These are phyloP conservation scores for Rhynchophorus ferrugineus DNA, from an alignment of 1,140 invertebrate genomes.

Conservation along the genomic window DNA sequence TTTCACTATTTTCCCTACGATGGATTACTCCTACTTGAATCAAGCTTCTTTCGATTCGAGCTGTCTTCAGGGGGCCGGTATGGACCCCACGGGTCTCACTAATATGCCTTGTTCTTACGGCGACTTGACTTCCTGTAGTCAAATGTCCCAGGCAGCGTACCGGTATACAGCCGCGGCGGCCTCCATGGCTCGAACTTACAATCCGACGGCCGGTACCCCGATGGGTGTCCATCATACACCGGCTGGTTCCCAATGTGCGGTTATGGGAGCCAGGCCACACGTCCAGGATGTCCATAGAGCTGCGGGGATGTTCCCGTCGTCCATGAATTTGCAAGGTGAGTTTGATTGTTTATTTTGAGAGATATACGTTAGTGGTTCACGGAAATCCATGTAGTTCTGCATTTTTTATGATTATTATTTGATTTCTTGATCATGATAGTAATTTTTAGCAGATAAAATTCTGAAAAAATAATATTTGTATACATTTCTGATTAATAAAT, in stretches of 20 bases:
- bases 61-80: constrained; percentile 54
- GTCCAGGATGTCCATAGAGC: constrained; percentile 51
- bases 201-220: constrained; percentile 41
- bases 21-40: constrained; percentile 69
- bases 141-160: constrained; percentile 74
- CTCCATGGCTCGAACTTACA: constrained; percentile 44
- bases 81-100: constrained; percentile 51
- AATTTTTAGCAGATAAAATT: too few relatives aligned
- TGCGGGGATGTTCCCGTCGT: constrained; percentile 51
- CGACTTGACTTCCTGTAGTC: constrained; percentile 75
- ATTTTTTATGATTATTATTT: constrained; percentile 1
- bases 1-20: constrained; percentile 30
- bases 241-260: constrained; percentile 48
- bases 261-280: constrained; percentile 49
- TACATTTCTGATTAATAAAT: too few relatives aligned
- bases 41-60: constrained; percentile 61
- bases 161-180: constrained; percentile 57
- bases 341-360: too few relatives aligned
- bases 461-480: too few relatives aligned
- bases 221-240: constrained; percentile 46
- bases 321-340: constrained; percentile 59
- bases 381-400: neutral
- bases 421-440: too few relatives aligned
- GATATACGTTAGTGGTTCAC: too few relatives aligned
- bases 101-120: constrained; percentile 74